Evolutionary conservation across 2,888 invertebrate species (phyloP).

Genomic region (Pachliopta kotzebuea): DNA sequence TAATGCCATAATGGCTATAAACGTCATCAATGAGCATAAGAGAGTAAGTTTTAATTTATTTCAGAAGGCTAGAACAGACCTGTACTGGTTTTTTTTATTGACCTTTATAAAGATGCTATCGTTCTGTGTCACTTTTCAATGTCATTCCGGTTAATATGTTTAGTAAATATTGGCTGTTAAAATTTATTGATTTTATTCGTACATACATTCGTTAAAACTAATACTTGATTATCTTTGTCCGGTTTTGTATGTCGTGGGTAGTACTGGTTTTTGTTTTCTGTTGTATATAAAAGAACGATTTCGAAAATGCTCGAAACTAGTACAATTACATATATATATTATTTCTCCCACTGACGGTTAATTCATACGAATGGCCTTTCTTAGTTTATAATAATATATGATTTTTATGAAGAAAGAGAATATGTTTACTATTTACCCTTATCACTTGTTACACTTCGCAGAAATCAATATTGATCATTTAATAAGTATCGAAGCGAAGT

Average conservation of each 20-base stretch:
- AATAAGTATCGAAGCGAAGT: neutral
- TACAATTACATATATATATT: too few species aligned
- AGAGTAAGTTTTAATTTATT: neutral
- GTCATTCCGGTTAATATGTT: neutral
- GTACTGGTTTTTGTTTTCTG: neutral
- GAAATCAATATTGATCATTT: neutral
- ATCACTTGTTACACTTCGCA: neutral
- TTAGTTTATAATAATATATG: too few species aligned
- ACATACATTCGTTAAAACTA: neutral
- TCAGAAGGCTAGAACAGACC: neutral
- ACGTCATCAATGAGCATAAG: too few species aligned
- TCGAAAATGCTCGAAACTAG: too few species aligned
- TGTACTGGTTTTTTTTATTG: neutral
- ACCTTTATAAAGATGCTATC: neutral
- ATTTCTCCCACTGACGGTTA: too few species aligned
- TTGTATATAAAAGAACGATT: too few species aligned
- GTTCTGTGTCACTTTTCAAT: neutral
- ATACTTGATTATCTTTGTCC: neutral
- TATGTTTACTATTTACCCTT: neutral
- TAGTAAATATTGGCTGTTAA: neutral
- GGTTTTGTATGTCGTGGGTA: neutral
- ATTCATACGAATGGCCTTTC: too few species aligned
- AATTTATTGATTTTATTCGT: neutral
- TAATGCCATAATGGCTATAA: too few species aligned
- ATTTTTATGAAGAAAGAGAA: too few species aligned